Percentiles rank a stretch among this genome's conserved stretches.
phyloP scores from a whole-genome alignment of 2,888 invertebrate species.

The Crioceris asparagi region DNA sequence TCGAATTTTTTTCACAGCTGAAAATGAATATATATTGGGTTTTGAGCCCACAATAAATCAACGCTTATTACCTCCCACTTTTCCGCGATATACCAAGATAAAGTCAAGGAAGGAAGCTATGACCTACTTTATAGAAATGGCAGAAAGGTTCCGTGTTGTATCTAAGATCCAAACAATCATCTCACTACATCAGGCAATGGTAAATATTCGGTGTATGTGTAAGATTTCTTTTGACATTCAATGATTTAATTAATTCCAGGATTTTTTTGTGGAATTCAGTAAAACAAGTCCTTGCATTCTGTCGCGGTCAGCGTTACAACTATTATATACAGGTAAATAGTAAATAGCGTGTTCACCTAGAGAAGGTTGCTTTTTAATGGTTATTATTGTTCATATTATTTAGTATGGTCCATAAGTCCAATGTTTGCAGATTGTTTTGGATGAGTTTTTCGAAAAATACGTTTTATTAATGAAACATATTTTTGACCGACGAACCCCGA shows the following conservation, averaged over 20 bases:
- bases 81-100: slow-evolving; percentile 92
- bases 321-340: slow-evolving; percentile 54
- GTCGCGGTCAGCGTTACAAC: slow-evolving; percentile 80
- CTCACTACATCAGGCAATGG: slow-evolving; percentile 74
- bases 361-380: too few relatives aligned
- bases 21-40: slow-evolving; percentile 74
- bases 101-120: slow-evolving; percentile 70
- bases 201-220: slow-evolving; percentile 30
- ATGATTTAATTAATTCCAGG: slow-evolving; percentile 43
- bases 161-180: slow-evolving; percentile 70
- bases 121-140: slow-evolving; percentile 68
- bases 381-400: too few relatives aligned
- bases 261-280: slow-evolving; percentile 90
- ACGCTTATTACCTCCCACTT: slow-evolving; percentile 91
- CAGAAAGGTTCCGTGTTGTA: slow-evolving; percentile 69
- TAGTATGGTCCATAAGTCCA: too few relatives aligned
- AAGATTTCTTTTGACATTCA: slow-evolving; percentile 1
- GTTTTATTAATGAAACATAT: too few relatives aligned
- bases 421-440: too few relatives aligned
- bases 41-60: slow-evolving; percentile 96
- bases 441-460: too few relatives aligned
- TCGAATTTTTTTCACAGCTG: slow-evolving; percentile 38
- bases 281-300: slow-evolving; percentile 79
- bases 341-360: too few relatives aligned
- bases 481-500: too few relatives aligned